phyloP scores from a whole-genome alignment of 2,797 vertebrate species.

The Leptatherina wallacei region DNA sequence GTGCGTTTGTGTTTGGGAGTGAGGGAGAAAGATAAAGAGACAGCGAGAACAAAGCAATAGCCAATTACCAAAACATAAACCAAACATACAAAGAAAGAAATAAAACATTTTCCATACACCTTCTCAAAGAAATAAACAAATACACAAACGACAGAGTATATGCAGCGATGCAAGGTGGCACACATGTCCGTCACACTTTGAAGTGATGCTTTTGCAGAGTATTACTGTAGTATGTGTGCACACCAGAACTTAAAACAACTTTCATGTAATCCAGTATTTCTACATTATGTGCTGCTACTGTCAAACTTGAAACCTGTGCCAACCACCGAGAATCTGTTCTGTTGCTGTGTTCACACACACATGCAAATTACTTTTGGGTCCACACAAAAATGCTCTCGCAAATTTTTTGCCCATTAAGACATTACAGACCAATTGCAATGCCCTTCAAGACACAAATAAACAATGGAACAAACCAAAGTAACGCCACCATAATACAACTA shows the following conservation, averaged over 20 bases:
- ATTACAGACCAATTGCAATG: conserved; percentile 62
- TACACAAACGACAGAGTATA: no score
- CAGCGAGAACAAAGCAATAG: neutral
- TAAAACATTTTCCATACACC: neutral
- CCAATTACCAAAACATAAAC: no score
- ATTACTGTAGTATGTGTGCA: no score
- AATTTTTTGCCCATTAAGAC: conserved; percentile 58
- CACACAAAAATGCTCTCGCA: conserved; percentile 32
- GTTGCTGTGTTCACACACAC: conserved; percentile 28
- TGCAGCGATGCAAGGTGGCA: neutral
- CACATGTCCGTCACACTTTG: neutral
- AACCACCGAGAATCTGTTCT: neutral
- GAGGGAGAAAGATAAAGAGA: conserved; percentile 3
- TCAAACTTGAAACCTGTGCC: conserved; percentile 1
- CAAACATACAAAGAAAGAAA: no score
- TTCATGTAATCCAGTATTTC: no score
- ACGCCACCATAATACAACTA: conserved; percentile 69
- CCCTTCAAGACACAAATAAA: conserved; percentile 57
- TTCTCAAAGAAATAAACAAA: neutral
- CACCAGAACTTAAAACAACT: no score
- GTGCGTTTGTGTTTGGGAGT: neutral
- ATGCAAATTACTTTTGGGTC: conserved; percentile 3
- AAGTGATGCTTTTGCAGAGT: neutral
- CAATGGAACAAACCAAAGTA: conserved; percentile 64
- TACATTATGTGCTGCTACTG: neutral